Conservation (phyloP, 1,140 invertebrate genomes). For the Whitmania pigra region DNA sequence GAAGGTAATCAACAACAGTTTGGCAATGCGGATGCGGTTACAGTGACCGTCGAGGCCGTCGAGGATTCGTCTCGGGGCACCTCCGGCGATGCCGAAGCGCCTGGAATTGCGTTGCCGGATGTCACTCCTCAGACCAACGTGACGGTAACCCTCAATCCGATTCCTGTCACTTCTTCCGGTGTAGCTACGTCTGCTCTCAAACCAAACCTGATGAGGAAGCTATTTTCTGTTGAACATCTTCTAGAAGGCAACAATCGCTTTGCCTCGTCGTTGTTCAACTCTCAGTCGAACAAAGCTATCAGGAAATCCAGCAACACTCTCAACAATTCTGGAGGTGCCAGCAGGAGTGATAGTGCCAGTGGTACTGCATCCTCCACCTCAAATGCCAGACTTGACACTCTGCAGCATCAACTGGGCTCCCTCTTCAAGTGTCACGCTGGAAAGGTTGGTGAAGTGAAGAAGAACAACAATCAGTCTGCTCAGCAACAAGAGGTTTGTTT, state of each 20-base stretch:
- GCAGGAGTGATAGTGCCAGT: neutral
- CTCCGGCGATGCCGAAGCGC: neutral
- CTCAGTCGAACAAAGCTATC: neutral
- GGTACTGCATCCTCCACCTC: no score
- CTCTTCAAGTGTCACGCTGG: neutral
- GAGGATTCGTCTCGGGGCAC: neutral
- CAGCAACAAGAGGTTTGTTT: no score
- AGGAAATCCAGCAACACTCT: neutral
- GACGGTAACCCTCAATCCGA: neutral
- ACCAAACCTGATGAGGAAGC: conserved; percentile 6
- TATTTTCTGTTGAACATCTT: neutral
- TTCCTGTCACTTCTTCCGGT: neutral
- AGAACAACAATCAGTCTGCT: conserved; percentile 1
- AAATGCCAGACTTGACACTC: neutral
- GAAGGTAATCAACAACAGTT: neutral
- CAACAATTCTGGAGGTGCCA: neutral
- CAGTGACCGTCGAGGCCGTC: neutral
- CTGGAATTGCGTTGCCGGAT: neutral
- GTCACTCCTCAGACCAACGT: neutral
- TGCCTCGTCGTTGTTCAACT: neutral
- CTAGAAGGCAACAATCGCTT: neutral
- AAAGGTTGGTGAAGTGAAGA: neutral
- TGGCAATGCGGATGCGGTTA: neutral
- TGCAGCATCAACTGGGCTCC: conserved; percentile 3
- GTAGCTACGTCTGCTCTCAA: neutral